Evolutionary conservation across 2,888 invertebrate species (phyloP), one percentile per base, ranked within the genome.

Genomic region (Tryphoninae sp.): DNA sequence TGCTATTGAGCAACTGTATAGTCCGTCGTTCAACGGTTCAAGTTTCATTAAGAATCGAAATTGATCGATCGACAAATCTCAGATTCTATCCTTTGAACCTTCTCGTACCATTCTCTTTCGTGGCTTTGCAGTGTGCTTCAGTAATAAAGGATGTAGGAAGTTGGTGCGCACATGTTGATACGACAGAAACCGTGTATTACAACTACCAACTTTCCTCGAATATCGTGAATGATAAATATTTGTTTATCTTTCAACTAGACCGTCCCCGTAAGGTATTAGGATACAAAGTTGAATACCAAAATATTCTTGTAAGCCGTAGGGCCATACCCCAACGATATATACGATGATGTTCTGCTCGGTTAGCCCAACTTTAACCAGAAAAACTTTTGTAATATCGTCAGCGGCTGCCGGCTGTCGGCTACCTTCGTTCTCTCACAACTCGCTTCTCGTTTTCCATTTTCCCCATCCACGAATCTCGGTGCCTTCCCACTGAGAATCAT

Each of bases 301-400:
- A 73, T 73, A 67, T 61, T 67, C 49, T 49, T 11, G 65, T 73
- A 42, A 49, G 67, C 67, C 8, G 53, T 51, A 9, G 42, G 59
- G 78, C 23, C 58, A 45, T 71, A 49, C 1, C n/a, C 42, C 16
- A 22, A 53, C 64, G 45, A 49, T 40, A 13, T 45, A 58, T 49
- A 72, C 78, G 65, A 23, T 65, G 62, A 49, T 69, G 71, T 69
- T 62, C 55, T 11, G 53, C 68, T 58, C 68, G 51, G 71, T 79
- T 76, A 67, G 76, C 55, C 61, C 78, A 78, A 82, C 77, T 82
- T 82, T 59, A 75, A 75, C 77, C 80, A 61, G 64, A 68, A 67
- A 83, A 83, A 83, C 83, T 83, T 83, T 83, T 80, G 83, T 83
- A 83, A 83, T 83, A 83, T 83, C 83, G 77, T 81, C 76, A 77